Percentiles rank a stretch among this genome's conserved stretches.
Evolutionary conservation across 2,888 invertebrate genomes (phyloP).

Genomic region (Candidula unifasciata): DNA sequence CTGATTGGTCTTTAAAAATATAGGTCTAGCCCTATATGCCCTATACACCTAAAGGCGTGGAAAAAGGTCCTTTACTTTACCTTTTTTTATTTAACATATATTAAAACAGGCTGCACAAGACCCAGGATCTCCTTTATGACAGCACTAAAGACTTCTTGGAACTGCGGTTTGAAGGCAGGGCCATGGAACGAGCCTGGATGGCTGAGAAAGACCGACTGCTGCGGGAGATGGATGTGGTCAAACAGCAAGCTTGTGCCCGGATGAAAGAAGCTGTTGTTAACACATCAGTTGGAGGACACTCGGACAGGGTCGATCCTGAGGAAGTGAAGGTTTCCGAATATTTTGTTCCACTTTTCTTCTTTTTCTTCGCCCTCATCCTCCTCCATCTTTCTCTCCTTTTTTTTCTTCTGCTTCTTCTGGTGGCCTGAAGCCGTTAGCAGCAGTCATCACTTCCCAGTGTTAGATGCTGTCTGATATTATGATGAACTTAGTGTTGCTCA

Average conservation of each 20-base stretch:
- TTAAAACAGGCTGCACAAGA: conserved; percentile 74
- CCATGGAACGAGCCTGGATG: conserved; percentile 76
- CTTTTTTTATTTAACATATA: not conserved
- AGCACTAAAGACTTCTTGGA: conserved; percentile 77
- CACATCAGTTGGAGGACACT: conserved; percentile 43
- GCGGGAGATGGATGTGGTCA: conserved; percentile 72
- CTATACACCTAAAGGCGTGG: too few species aligned
- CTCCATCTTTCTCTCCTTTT: too few species aligned
- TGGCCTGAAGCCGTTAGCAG: too few species aligned
- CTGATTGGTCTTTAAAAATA: too few species aligned
- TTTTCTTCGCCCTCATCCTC: too few species aligned
- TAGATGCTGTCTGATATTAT: too few species aligned
- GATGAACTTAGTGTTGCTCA: too few species aligned
- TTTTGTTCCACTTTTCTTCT: too few species aligned
- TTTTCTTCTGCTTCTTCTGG: too few species aligned
- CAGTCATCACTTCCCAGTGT: too few species aligned
- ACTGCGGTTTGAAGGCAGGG: conserved; percentile 74
- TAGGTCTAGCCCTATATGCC: too few species aligned
- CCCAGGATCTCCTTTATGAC: conserved; percentile 78
- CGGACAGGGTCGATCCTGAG: conserved; percentile 62
- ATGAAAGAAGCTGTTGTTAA: conserved; percentile 58
- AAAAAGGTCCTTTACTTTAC: too few species aligned
- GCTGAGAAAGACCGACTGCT: conserved; percentile 76
- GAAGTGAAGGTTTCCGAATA: conserved; percentile 64
- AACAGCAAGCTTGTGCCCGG: conserved; percentile 60